Percentiles rank a stretch among this genome's conserved stretches.
Evolutionary conservation across 1,140 invertebrate genomes (phyloP).

Genomic region (Drosophila quadrilineata): DNA sequence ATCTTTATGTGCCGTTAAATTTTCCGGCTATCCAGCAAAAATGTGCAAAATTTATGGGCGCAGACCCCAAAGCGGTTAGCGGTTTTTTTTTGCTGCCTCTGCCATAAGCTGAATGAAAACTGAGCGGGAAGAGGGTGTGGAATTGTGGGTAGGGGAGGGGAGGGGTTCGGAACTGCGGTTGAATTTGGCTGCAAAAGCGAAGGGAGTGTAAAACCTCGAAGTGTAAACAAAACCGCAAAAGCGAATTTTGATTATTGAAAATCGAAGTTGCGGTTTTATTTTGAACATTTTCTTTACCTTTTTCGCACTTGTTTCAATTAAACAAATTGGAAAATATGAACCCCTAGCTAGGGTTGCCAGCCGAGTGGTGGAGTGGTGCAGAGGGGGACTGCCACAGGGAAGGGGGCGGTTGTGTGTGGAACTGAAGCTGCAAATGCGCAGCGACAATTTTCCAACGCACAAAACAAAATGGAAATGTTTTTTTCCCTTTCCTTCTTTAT

Average conservation of each 20-base stretch:
- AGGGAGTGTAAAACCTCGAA: background rate
- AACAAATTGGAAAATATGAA: constrained; percentile 77
- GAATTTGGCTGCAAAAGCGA: too few species aligned
- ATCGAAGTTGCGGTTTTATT: constrained; percentile 59
- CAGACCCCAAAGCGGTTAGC: constrained; percentile 6
- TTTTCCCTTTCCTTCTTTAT: too few species aligned
- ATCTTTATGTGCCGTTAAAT: constrained; percentile 53
- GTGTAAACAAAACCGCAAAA: constrained; percentile 30
- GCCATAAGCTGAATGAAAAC: too few species aligned
- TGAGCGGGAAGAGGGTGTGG: too few species aligned
- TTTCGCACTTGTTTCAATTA: constrained; percentile 73
- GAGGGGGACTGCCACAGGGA: background rate
- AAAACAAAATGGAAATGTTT: constrained; percentile 1
- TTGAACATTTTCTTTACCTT: constrained; percentile 13
- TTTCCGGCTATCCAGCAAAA: constrained; percentile 32
- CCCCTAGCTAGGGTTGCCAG: constrained; percentile 9
- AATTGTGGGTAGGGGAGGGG: too few species aligned
- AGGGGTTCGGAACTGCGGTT: too few species aligned
- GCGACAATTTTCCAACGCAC: constrained; percentile 27
- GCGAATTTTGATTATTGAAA: constrained; percentile 59
- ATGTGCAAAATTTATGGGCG: constrained; percentile 35
- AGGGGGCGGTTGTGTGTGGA: constrained; percentile 1
- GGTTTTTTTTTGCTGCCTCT: constrained; percentile 7
- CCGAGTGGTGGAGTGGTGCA: background rate
- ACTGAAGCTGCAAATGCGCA: constrained; percentile 51